A percentile compares a stretch with the other conserved stretches of the same genome.
Conservation (phyloP, 2,888 invertebrate species). For the Boloria selene region DNA sequence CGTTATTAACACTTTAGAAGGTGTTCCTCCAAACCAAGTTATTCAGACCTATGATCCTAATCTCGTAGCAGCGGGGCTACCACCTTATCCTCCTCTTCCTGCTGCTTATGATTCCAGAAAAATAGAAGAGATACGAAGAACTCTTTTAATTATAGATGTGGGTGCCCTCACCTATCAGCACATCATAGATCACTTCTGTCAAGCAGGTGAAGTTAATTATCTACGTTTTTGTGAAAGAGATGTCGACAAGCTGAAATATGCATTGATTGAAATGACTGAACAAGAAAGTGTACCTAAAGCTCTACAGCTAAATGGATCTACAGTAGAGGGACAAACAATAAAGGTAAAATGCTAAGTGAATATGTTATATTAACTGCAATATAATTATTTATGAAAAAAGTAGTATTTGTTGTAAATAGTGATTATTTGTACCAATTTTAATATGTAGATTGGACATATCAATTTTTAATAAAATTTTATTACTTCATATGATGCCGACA, state of each 20-base stretch:
- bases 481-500: too few species aligned
- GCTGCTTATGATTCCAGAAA: slow-evolving; percentile 93
- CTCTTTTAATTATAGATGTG: slow-evolving; percentile 92
- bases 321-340: slow-evolving; percentile 87
- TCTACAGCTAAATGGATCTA: slow-evolving; percentile 90
- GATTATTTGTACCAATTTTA: too few species aligned
- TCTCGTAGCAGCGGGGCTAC: slow-evolving; percentile 89
- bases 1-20: slow-evolving; percentile 93
- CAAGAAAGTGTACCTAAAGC: slow-evolving; percentile 94
- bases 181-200: slow-evolving; percentile 93
- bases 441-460: too few species aligned
- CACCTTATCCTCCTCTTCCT: slow-evolving; percentile 95
- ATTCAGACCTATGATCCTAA: slow-evolving; percentile 95
- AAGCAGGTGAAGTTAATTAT: slow-evolving; percentile 97
- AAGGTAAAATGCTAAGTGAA: slow-evolving; percentile 52
- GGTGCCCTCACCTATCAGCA: slow-evolving; percentile 89
- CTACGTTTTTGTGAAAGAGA: slow-evolving; percentile 94
- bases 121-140: slow-evolving; percentile 97
- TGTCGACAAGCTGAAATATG: slow-evolving; percentile 88
- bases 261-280: slow-evolving; percentile 96
- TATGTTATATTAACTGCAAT: background rate
- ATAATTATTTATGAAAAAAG: background rate
- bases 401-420: too few species aligned
- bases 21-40: slow-evolving; percentile 91
- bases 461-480: too few species aligned